Base-by-base conservation (phyloP, 2,888 invertebrate species). In the Pristionchus fissidentatus region DNA sequence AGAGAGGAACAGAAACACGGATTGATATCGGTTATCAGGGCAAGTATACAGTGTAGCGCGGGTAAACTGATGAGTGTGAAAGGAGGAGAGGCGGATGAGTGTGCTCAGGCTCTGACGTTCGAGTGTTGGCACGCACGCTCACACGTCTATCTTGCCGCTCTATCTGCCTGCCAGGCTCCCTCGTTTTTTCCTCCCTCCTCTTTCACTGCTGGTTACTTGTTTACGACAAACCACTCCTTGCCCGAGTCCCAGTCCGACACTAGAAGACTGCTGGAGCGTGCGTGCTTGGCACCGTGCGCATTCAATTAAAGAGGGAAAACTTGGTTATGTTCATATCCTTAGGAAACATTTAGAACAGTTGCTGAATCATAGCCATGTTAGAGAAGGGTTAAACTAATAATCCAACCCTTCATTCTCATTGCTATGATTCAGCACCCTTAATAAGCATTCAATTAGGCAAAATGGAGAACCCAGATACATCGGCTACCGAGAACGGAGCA, bases 61-160 rank as follows among this genome's bases (percentile, higher is more conserved):
- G n/a, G n/a, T n/a, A n/a, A n/a, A n/a, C n/a, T 70, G 66, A 70
- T 70, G 66, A 70, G 66, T 70, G 66, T 70, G 66, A 70, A 70
- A 70, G 66, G 32, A 32, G 38, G 66, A 10, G 15, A 41, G 35
- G 66, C 41, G n/a, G 41, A 70, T 57, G 57, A 57, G 29, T 57
- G 57, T 60, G 60, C 41, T 41, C 66, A 70, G 41, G 41, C 41
- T 70, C 66, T 70, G 66, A 70, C 66, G 49, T 77, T 38, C 79
- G 35, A 26, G 29, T 60, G 52, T 32, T 57, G 19, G 26, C 32
- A 26, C n/a, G 8, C 32, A 13, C n/a, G 8, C 62, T 19, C 57
- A 57, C 75, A 29, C 57, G 8, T 26, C 43, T 32, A 32, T 35
- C 52, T 66, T 46, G 13, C 62, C 80, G 19, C 80, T 80, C 46